Base-by-base conservation (phyloP, 2,888 invertebrate species). In the Alviniconcha strummeri region DNA sequence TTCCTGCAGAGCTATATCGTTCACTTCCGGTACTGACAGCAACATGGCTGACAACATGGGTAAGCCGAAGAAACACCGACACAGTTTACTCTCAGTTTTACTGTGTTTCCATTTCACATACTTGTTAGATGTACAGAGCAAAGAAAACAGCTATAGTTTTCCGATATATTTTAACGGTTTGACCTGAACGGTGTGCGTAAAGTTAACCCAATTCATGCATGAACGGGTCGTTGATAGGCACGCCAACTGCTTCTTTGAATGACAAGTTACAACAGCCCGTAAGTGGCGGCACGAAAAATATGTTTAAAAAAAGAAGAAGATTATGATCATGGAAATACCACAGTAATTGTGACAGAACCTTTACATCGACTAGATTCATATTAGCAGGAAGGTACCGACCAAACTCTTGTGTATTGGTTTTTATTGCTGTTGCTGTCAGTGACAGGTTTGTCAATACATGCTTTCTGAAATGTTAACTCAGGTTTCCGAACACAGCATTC, bases 21-120 rank as follows among this genome's bases (percentile, higher is more conserved):
- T 36, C 52, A 79, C 79, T 79, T 79, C 79, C 79, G 79, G 79
- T 79, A 79, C 60, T 19, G 67, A 76, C 57, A n/a, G 52, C 79
- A 79, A 79, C 54, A 79, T 79, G 79, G 79, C 79, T 57, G 67
- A 67, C 67, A 67, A 79, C 67, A 79, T n/a, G 52, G 79, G 79
- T 79, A 54, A 52, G 79, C n/a, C 15, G 15, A 15, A 64, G 64
- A 13, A 13, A 64, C 9, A 3, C 36, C 36, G 64, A 64, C 64
- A 15, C 15, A 9, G 64, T 13, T 64, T 64, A 15, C 64, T 64
- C 15, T 64, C 64, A 64, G 9, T 64, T 15, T 13, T 64, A 9
- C 9, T 64, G 1, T 64, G 64, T 13, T 13, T 13, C 9, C 9
- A 13, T 64, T 9, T 64, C 4, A 64, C 15, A 9, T 9, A 13